Conservation (phyloP, 2,888 invertebrate genomes). For the Tromatobia lineatoria region DNA sequence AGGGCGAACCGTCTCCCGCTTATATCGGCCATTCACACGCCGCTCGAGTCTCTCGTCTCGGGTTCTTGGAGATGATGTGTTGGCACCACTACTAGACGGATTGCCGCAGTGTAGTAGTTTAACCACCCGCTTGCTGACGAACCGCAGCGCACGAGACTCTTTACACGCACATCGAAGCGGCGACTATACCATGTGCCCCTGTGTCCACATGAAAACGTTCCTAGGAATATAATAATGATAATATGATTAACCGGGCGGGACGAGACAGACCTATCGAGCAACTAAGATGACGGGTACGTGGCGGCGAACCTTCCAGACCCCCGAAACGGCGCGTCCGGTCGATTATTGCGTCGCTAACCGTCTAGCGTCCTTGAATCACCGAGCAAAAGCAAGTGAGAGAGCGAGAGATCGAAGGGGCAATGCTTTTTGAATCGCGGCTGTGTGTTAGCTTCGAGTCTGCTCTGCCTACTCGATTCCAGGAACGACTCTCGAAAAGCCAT, state of each 20-base stretch:
- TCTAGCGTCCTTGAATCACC: conserved; percentile 65
- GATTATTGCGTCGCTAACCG: conserved; percentile 64
- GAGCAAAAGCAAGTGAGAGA: conserved; percentile 51
- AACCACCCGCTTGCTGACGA: conserved; percentile 15
- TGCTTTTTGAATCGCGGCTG: conserved; percentile 35
- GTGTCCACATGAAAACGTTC: conserved; percentile 46
- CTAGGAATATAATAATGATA: conserved; percentile 62
- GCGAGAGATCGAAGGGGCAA: conserved; percentile 44
- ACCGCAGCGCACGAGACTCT: conserved; percentile 35
- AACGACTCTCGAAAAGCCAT: conserved; percentile 73
- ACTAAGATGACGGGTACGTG: conserved; percentile 44
- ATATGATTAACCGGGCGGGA: conserved; percentile 46
- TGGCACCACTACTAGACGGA: conserved; percentile 43
- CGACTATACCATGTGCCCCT: conserved; percentile 40
- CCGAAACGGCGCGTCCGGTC: conserved; percentile 63
- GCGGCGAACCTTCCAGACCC: conserved; percentile 58
- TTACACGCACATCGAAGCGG: conserved; percentile 38
- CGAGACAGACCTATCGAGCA: conserved; percentile 38
- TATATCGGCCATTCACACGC: conserved; percentile 64
- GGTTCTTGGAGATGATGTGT: conserved; percentile 53
- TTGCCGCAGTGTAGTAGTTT: neutral
- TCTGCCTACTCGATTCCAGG: conserved; percentile 69
- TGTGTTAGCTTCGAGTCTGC: conserved; percentile 40
- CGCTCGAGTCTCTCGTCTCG: conserved; percentile 57
- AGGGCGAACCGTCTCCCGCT: conserved; percentile 43